Evolutionary conservation across 1,140 invertebrate genomes (phyloP), one percentile per base, ranked within the genome.

Genomic region (Carposina sasakii): DNA sequence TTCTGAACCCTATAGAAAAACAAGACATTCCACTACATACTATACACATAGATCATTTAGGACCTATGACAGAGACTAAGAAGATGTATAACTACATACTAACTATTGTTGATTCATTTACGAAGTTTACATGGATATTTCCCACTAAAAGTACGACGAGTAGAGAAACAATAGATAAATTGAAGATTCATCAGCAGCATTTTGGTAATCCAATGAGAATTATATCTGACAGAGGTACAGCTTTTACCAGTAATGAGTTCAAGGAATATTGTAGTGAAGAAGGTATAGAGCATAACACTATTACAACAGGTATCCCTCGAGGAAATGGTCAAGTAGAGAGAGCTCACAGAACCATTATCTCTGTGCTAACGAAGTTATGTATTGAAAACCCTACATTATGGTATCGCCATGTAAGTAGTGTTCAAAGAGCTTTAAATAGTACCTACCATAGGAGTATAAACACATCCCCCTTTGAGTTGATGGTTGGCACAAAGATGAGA

Each of bases 321-420:
- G 33, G 33, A 2, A 47, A 47, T 36, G 45, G 45, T 5, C 45
- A 47, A n/a, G 45, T 34, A n/a, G 45, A 47, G n/a, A 36, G 45
- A n/a, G 37, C 28, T 13, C 37, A 47, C 15, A 33, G 39, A 24
- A 47, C 45, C 0, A 47, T 47, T 13, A 13, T 47, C 10, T 17
- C 22, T 2, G 22, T 34, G 2, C 24, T 47, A 26, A 15, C 45
- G 2, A 20, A 33, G 20, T 34, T 37, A 39, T 37, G 39, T 24
- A 26, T 15, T n/a, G n/a, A 17, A 17, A 24, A 24, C 5, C 9
- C 37, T 24, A 39, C 45, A 34, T 2, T 23, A 47, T 34, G 34
- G 45, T 33, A 47, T 19, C 37, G 20, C 10, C 9, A 24, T 3
- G 22, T 47, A 12, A 17, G 45, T 24, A 37, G 39, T 20, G 17